These are phyloP conservation scores for Eumeta japonica DNA, from an alignment of 1,140 invertebrate genomes.

Conservation along the genomic window DNA sequence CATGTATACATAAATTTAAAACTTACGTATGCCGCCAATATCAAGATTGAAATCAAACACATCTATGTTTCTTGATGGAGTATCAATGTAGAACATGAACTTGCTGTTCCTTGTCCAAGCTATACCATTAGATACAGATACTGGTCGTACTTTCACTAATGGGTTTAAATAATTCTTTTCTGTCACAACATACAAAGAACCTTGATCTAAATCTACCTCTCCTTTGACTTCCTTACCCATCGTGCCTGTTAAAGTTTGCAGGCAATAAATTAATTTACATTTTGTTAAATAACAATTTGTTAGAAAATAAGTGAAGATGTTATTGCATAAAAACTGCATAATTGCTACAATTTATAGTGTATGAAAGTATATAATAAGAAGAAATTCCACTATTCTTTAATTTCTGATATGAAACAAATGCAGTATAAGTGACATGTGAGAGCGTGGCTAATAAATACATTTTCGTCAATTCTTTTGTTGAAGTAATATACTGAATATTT, in stretches of 20 bases:
- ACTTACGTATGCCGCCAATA: conserved; percentile 67
- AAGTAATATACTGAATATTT: no score
- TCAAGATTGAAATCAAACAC: conserved; percentile 74
- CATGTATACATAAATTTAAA: conserved; percentile 6
- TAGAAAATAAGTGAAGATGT: no score
- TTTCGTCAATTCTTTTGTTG: no score
- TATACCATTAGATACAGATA: conserved; percentile 76
- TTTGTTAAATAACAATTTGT: no score
- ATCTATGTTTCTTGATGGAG: conserved; percentile 65
- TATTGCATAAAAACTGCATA: neutral
- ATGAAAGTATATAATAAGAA: no score
- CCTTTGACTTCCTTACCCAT: conserved; percentile 42
- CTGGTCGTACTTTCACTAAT: conserved; percentile 32
- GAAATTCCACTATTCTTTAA: neutral
- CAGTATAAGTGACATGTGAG: no score
- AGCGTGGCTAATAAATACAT: no score
- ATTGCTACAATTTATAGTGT: neutral
- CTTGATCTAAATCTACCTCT: conserved; percentile 32
- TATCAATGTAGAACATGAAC: conserved; percentile 79
- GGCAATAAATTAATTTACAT: no score
- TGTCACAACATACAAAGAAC: conserved; percentile 40
- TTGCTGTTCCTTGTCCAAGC: conserved; percentile 74
- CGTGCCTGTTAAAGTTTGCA: conserved; percentile 31
- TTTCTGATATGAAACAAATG: no score
- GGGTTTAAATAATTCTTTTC: conserved; percentile 30